phyloP scores from a whole-genome alignment of 2,113 vertebrate genomes.

The Eupsittula cactorum region DNA sequence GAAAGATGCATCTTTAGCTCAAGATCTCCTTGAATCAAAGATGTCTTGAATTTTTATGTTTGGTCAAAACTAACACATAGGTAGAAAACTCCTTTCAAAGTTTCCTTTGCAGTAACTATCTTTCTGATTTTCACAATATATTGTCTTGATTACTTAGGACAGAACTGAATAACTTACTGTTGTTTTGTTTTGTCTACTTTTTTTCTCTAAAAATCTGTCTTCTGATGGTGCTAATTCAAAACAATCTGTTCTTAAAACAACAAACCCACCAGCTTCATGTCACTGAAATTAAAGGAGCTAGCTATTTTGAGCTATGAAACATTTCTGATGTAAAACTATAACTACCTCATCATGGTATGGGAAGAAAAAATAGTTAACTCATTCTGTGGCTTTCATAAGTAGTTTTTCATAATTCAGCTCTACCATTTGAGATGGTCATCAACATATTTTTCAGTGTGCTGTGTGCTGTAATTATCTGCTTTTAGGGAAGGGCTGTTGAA shows the following conservation, averaged over 20 bases:
- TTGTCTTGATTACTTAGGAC: background rate
- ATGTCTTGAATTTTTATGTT: background rate
- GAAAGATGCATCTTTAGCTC: background rate
- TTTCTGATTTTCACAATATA: background rate
- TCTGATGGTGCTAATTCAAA: background rate
- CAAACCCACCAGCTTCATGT: background rate
- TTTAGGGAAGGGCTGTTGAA: background rate
- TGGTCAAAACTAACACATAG: background rate
- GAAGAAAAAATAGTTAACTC: background rate
- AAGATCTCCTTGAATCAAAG: background rate
- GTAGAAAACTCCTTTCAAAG: background rate
- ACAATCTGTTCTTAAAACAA: background rate
- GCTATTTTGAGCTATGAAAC: background rate
- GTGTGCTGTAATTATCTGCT: background rate
- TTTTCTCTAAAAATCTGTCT: background rate
- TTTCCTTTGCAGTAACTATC: background rate
- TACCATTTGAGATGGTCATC: background rate
- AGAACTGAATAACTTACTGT: background rate
- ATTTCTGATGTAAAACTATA: background rate
- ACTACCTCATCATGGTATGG: background rate
- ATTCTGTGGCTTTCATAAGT: background rate
- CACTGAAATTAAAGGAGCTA: background rate
- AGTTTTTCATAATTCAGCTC: background rate
- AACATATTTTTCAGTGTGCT: background rate
- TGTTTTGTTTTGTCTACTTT: background rate